Base-by-base conservation (phyloP, 1,140 invertebrate species). In the Drosophila persimilis region DNA sequence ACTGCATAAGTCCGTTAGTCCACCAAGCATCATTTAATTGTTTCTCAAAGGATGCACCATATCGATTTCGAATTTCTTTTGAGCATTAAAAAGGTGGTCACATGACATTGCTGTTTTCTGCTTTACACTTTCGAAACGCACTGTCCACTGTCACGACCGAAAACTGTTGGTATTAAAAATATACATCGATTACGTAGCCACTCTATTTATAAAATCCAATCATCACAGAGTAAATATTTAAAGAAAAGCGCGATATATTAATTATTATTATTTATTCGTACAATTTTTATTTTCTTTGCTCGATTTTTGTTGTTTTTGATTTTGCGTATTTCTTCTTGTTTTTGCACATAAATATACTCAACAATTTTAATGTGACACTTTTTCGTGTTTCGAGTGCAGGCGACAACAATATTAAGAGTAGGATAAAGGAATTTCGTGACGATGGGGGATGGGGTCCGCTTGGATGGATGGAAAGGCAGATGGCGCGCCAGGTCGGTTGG, bases 231-330 rank as follows among this genome's bases (percentile, higher is more conserved):
- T 58, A 61, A 73, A 67, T 69, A 62, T 80, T 50, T 65, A 79
- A 79, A 61, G 60, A 80, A 64, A 59, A 50, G 44, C 66, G 47
- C 7, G 56, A 61, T 64, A 55, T 71, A 77, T 78, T 77, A 66
- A 85, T 89, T 73, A 84, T 76, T 89, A 89, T 77, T 72, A 85
- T 89, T 89, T 89, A 89, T 89, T 74, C 58, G 61, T 56, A 63
- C 58, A 52, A 70, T 57, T 61, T 75, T 57, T 57, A 47, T n/a
- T 39, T 20, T 66, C 62, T 48, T 56, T 55, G 35, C 53, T 41
- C 48, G 35, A 20, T 62, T 72, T 72, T 60, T 61, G 20, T 52
- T n/a, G 29, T 41, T 64, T 41, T 48, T 63, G 43, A 64, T 69
- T 79, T 56, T 61, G 1, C 57, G 48, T 48, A 55, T 63, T 39